Percentiles rank a stretch among this genome's conserved stretches.
Evolutionary conservation across 2,888 invertebrate species (phyloP).

Genomic region (Ornithoptera alexandrae): DNA sequence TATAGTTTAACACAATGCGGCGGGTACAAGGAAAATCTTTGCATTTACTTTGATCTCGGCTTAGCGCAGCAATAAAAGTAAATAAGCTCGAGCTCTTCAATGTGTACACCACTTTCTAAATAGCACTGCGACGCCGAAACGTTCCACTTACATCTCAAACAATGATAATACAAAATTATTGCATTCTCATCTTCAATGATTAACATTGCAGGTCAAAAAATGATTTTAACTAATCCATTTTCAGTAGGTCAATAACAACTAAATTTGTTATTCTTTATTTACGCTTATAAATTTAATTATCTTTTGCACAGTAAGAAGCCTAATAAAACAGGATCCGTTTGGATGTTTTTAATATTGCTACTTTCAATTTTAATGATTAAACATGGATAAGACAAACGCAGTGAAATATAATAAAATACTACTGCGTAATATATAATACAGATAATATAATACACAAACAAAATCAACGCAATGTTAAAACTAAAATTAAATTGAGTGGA

Average conservation of each 20-base stretch:
- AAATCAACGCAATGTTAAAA: background rate
- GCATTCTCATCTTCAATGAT: background rate
- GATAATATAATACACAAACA: background rate
- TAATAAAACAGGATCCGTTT: too few relatives aligned
- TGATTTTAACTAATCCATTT: too few relatives aligned
- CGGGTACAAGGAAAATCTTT: conserved; percentile 15
- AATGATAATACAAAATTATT: background rate
- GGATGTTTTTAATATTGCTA: too few relatives aligned
- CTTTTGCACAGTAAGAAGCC: too few relatives aligned
- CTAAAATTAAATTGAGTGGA: background rate
- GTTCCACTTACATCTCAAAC: background rate
- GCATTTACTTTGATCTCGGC: conserved; percentile 17
- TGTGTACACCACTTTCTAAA: conserved; percentile 15
- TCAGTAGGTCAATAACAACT: too few relatives aligned
- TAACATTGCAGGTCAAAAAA: background rate
- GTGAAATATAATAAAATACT: too few relatives aligned
- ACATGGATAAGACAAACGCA: too few relatives aligned
- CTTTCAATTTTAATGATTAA: too few relatives aligned
- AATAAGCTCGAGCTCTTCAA: conserved; percentile 12
- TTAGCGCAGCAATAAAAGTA: conserved; percentile 14
- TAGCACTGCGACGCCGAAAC: conserved; percentile 5
- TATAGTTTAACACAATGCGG: conserved; percentile 1
- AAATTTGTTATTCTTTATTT: too few relatives aligned
- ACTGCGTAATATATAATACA: too few relatives aligned
- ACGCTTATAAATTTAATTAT: too few relatives aligned